Evolutionary conservation across 23 tunicate species (phyloP), one percentile per base, ranked within the genome.

Genomic region (Ciona savignyi): DNA sequence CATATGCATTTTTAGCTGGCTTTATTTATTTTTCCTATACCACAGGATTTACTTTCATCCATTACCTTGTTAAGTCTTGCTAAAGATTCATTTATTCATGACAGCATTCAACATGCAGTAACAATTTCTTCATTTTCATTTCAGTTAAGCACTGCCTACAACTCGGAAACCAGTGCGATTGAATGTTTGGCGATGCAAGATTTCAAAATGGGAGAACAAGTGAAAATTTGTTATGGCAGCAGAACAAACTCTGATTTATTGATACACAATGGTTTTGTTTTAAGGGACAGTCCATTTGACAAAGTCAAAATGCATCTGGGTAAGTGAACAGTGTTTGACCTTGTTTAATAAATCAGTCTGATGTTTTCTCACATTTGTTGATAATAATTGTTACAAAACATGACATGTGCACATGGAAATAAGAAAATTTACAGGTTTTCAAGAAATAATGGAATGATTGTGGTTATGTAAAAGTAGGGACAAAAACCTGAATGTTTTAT

Each of bases 221-320:
- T 91, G 6, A 84, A 78, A 3, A 91, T 91, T 25, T 91, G 89
- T 31, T 91, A 91, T 65, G 97, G 97, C 28, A 66, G 66, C 0
- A 74, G 97, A 21, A 62, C 66, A n/a, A 85, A 85, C 65, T 34
- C 83, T 1, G 91, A 80, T 15, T 68, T 91, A n/a, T 72, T 91
- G 0, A 72, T 91, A 2, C 89, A 91, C 78, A 91, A 91, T 63
- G 97, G 97, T 23, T 91, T 91, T 72, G 86, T 85, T 23, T 26
- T 76, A 6, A 68, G 51, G 1, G 63, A 78, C 22, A 89, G 83
- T 48, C 84, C 81, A 35, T 79, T 70, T 34, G 89, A 79, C 29
- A 72, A 75, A 78, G 96, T 79, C 66, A 70, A 72, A 29, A 83
- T 85, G 4, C 60, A 30, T n/a, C 56, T 82, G 20, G 96, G 84